Evolutionary conservation across 2,797 vertebrate genomes (phyloP).

Genomic region (Pangasius sanitwongsei): DNA sequence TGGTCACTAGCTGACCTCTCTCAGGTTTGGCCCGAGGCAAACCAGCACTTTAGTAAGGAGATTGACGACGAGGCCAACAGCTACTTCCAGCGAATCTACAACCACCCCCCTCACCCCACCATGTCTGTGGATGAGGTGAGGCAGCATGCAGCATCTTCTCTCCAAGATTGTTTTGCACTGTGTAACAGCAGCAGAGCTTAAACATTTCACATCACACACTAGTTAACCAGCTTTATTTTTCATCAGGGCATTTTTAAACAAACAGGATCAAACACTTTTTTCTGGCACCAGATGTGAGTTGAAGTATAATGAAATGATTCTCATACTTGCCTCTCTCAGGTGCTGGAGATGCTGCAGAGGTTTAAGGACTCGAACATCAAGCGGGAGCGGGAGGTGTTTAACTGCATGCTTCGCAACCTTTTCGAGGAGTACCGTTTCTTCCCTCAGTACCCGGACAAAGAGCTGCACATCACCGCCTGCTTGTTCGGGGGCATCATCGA

Average conservation of each 20-base stretch:
- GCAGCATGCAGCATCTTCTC: not conserved
- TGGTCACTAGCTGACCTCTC: constrained; percentile 89
- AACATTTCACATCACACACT: not conserved
- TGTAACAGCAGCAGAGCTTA: not conserved
- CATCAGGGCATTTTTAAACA: not conserved
- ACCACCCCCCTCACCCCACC: constrained; percentile 97
- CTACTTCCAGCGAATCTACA: constrained; percentile 99
- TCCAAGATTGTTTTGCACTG: too few relatives aligned
- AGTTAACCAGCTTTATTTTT: not conserved
- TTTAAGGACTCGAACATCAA: constrained; percentile 99
- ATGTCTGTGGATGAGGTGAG: constrained; percentile 99
- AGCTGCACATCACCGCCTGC: constrained; percentile 99
- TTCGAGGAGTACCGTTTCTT: constrained; percentile 99
- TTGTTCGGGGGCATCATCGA: constrained; percentile 98
- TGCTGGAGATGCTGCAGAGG: constrained; percentile 98
- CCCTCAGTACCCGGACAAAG: constrained; percentile 98
- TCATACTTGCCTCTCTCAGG: constrained; percentile 69
- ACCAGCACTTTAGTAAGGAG: constrained; percentile 99
- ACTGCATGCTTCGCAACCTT: constrained; percentile 98
- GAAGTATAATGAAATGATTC: not conserved
- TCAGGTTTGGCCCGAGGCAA: constrained; percentile 99
- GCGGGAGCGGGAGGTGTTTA: constrained; percentile 97
- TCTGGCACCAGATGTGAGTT: not conserved
- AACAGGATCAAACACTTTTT: not conserved
- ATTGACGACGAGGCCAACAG: constrained; percentile 99